These are phyloP conservation scores for Euura saliciscinereae DNA, from an alignment of 1,140 invertebrate genomes.

Conservation along the genomic window DNA sequence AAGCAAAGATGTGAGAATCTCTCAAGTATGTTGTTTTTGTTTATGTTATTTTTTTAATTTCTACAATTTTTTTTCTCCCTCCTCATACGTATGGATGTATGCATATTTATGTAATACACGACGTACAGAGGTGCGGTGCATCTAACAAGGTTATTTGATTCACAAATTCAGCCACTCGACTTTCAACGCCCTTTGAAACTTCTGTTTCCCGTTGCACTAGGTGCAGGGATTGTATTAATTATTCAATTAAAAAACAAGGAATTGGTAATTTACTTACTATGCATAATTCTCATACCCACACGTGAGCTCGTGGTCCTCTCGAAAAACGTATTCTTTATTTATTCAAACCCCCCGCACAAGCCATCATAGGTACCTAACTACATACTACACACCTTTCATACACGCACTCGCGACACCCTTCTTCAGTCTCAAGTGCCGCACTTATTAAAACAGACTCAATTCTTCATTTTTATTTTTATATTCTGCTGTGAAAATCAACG, in stretches of 20 bases:
- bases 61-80: not conserved
- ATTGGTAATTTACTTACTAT: constrained; percentile 47
- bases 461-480: constrained; percentile 17
- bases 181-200: constrained; percentile 10
- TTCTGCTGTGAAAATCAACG: not conserved
- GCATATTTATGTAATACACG: not conserved
- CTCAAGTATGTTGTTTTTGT: not conserved
- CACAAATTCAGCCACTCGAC: constrained; percentile 25
- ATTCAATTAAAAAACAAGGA: constrained; percentile 43
- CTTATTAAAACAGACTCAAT: constrained; percentile 24
- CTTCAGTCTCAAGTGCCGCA: constrained; percentile 28
- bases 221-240: constrained; percentile 29
- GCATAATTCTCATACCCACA: not conserved
- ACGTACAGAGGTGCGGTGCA: not conserved
- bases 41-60: not conserved
- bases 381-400: no score
- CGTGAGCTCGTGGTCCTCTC: constrained; percentile 7
- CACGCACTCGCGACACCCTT: not conserved
- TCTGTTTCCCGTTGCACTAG: constrained; percentile 20
- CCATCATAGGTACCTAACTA: no score
- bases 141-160: constrained; percentile 10
- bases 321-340: not conserved
- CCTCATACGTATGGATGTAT: not conserved
- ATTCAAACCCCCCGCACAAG: no score
- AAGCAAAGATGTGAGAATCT: not conserved